Conservation (phyloP, 92 coral and sea anemone genomes). For the Galaxea fascicularis region DNA sequence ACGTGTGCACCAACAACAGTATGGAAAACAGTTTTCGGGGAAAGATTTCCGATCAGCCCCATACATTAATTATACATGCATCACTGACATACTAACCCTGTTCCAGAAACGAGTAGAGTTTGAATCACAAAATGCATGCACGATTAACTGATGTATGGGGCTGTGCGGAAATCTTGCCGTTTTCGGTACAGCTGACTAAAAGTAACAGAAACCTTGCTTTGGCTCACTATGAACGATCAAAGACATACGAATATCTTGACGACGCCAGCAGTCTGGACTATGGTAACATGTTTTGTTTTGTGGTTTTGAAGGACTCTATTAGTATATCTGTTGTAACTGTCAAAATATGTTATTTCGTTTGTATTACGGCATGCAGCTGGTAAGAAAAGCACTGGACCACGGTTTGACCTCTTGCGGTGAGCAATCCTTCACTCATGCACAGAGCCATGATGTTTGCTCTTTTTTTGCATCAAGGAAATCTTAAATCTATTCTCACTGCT, state of each 20-base stretch:
- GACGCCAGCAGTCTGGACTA: conserved; percentile 3
- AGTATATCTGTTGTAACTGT: not conserved
- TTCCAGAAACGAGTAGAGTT: too few relatives aligned
- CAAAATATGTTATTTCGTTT: not conserved
- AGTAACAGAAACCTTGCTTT: too few relatives aligned
- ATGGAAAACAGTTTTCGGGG: too few relatives aligned
- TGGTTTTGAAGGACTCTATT: not conserved
- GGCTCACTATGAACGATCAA: too few relatives aligned
- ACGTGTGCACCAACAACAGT: too few relatives aligned
- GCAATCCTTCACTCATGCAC: conserved; percentile 5
- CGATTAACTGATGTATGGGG: too few relatives aligned
- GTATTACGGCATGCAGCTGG: not conserved
- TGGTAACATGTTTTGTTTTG: not conserved
- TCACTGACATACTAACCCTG: too few relatives aligned
- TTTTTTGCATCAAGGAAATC: not conserved
- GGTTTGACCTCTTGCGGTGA: not conserved
- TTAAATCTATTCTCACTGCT: not conserved
- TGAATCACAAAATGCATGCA: too few relatives aligned
- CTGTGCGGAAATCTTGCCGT: too few relatives aligned
- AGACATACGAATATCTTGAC: not conserved
- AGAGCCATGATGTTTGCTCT: not conserved
- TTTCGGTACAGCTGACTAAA: too few relatives aligned
- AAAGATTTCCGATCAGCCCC: too few relatives aligned
- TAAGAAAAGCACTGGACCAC: not conserved
- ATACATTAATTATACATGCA: too few relatives aligned